Conservation (phyloP, 1,140 invertebrate species). For the Metopolophium dirhodum region DNA sequence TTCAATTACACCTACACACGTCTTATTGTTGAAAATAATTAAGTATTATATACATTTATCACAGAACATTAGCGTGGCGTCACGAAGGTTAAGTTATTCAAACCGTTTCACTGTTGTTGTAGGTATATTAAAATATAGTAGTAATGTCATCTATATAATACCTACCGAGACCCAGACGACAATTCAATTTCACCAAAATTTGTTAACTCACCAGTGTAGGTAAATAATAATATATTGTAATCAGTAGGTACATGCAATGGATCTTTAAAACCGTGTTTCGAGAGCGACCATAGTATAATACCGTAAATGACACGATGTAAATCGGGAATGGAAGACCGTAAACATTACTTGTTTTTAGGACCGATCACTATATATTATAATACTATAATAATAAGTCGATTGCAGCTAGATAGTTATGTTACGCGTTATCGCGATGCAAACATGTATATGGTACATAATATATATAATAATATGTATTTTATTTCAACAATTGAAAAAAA, state of each 20-base stretch:
- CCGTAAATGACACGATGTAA: background rate
- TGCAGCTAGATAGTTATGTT: background rate
- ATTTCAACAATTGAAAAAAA: no score
- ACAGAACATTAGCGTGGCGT: background rate
- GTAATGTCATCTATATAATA: background rate
- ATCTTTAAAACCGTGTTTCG: background rate
- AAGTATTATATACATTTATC: background rate
- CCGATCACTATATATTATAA: background rate
- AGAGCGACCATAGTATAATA: background rate
- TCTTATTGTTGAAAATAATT: background rate
- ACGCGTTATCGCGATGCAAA: background rate
- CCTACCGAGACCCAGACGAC: background rate
- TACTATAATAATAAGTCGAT: background rate
- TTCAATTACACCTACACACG: background rate
- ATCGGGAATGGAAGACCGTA: background rate
- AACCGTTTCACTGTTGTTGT: background rate
- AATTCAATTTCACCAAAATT: background rate
- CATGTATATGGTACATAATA: background rate
- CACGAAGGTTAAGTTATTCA: background rate
- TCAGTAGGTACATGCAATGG: background rate
- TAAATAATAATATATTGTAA: background rate
- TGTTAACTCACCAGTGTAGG: background rate
- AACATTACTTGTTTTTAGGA: background rate
- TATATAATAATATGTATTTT: background rate
- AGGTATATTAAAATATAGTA: background rate